Percentiles rank a stretch among this genome's conserved stretches.
Evolutionary conservation across 2,113 vertebrate genomes (phyloP).

Genomic region (Aspiorhynchus laticeps): DNA sequence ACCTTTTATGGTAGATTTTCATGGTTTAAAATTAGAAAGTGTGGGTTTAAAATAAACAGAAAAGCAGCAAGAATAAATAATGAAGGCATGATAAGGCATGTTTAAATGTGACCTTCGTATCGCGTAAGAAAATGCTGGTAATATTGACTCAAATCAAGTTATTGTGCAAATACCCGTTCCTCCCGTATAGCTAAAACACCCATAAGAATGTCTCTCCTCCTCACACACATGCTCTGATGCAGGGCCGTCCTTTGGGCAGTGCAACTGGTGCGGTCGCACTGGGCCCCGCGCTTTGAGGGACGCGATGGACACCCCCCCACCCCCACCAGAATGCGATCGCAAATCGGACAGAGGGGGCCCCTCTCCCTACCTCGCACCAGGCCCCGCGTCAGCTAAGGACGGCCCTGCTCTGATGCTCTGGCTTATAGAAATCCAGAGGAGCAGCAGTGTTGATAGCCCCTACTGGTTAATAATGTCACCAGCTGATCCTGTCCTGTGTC

Average conservation of each 20-base stretch:
- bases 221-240: neutral
- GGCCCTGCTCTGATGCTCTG: slow-evolving; percentile 26
- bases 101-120: neutral
- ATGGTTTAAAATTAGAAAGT: neutral
- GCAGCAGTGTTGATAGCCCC: slow-evolving; percentile 57
- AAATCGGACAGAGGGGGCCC: too few relatives aligned
- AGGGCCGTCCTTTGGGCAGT: too few relatives aligned
- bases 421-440: slow-evolving; percentile 71
- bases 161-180: neutral
- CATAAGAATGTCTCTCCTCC: neutral
- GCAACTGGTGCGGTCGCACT: too few relatives aligned
- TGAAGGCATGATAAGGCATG: neutral
- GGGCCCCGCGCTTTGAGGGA: too few relatives aligned
- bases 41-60: neutral
- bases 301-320: too few relatives aligned
- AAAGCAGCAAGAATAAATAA: neutral
- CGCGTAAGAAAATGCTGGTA: neutral
- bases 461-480: slow-evolving; percentile 77
- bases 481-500: slow-evolving; percentile 73
- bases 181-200: neutral
- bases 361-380: too few relatives aligned
- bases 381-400: too few relatives aligned
- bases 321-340: too few relatives aligned
- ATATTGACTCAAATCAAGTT: neutral
- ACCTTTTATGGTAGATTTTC: neutral